These are phyloP conservation scores for Synaphobranchus kaupii DNA, from an alignment of 2,797 vertebrate species.

Conservation along the genomic window DNA sequence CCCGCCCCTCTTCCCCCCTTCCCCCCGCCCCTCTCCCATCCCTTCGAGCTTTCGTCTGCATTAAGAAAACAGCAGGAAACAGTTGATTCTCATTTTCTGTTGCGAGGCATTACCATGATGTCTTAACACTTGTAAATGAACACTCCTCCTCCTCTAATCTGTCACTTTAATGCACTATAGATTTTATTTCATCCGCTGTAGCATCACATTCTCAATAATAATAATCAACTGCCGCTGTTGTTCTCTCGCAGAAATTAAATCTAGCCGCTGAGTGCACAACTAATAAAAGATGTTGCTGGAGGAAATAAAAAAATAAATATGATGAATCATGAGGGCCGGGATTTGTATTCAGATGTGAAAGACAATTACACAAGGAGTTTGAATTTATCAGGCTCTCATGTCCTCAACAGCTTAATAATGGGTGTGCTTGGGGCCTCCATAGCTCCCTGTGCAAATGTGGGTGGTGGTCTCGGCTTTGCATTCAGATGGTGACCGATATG, in stretches of 20 bases:
- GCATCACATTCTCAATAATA: constrained; percentile 97
- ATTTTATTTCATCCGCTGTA: constrained; percentile 96
- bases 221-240: constrained; percentile 95
- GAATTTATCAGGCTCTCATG: constrained; percentile 84
- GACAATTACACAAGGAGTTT: constrained; percentile 92
- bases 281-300: constrained; percentile 98
- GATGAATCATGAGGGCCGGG: constrained; percentile 93
- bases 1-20: constrained; percentile 10
- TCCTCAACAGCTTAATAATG: constrained; percentile 87
- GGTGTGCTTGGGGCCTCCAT: constrained; percentile 60
- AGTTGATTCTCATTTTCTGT: constrained; percentile 92
- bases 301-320: constrained; percentile 98
- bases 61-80: constrained; percentile 81
- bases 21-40: neutral
- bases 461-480: constrained; percentile 1
- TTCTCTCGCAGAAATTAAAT: constrained; percentile 97
- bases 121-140: constrained; percentile 99
- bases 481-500: constrained; percentile 24
- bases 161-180: constrained; percentile 99
- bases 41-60: constrained; percentile 56
- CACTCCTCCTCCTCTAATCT: constrained; percentile 91
- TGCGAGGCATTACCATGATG: constrained; percentile 94
- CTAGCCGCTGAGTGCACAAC: constrained; percentile 93
- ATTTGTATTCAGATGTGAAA: constrained; percentile 87
- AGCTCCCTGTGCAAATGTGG: constrained; percentile 15